Evolutionary conservation across 2,113 vertebrate genomes (phyloP).

Genomic region (Neolamprologus sp.): DNA sequence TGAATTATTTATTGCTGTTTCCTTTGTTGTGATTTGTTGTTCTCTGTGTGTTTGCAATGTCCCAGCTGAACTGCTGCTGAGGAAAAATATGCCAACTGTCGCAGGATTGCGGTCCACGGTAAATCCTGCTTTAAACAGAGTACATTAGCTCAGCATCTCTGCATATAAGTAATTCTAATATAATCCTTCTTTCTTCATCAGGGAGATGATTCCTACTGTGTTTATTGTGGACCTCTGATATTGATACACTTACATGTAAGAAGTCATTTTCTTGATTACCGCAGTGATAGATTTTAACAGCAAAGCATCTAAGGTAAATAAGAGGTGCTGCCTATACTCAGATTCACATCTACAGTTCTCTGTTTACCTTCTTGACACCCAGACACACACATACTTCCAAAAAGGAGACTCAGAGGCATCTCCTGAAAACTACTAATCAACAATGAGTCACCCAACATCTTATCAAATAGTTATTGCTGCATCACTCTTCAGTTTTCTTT

Average conservation of each 20-base stretch:
- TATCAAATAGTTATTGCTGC: constrained; percentile 39
- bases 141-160: not conserved
- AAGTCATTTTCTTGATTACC: not conserved
- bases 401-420: not conserved
- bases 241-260: not conserved
- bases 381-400: not conserved
- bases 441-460: constrained; percentile 40
- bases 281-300: not conserved
- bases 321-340: not conserved
- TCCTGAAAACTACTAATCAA: constrained; percentile 35
- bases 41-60: not conserved
- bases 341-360: not conserved
- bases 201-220: not conserved
- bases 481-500: not conserved
- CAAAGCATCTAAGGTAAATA: not conserved
- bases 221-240: not conserved
- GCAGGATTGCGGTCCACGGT: not conserved
- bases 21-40: not conserved
- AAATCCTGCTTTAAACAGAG: not conserved
- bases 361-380: not conserved
- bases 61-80: not conserved
- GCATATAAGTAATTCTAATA: not conserved
- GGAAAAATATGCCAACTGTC: not conserved
- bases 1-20: constrained; percentile 1
- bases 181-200: not conserved